Conservation (phyloP, 1,140 invertebrate species). For the Drosophila novamexicana region DNA sequence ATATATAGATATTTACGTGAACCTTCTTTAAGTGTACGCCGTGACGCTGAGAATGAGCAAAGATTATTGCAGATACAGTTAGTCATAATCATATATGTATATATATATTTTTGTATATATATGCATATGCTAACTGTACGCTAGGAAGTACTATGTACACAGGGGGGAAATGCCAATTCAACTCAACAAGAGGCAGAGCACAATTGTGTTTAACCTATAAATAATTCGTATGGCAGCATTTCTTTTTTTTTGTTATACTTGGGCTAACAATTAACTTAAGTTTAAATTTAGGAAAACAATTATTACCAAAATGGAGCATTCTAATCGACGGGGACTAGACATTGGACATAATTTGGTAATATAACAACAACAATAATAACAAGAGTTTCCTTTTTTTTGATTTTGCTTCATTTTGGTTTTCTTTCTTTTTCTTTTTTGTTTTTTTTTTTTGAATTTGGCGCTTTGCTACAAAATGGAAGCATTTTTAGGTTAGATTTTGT, state of each 20-base stretch:
- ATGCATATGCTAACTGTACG: slow-evolving; percentile 15
- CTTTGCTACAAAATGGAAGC: slow-evolving; percentile 76
- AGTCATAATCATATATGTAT: slow-evolving; percentile 6
- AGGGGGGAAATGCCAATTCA: not conserved
- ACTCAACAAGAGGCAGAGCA: not conserved
- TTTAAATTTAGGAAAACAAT: slow-evolving; percentile 13
- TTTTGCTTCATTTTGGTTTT: not conserved
- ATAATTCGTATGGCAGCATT: slow-evolving; percentile 31
- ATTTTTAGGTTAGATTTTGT: slow-evolving; percentile 15
- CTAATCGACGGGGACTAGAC: slow-evolving; percentile 25
- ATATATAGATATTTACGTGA: not conserved
- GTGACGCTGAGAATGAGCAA: slow-evolving; percentile 52
- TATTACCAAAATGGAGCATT: slow-evolving; percentile 13
- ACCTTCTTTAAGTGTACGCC: slow-evolving; percentile 1
- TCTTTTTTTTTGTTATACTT: not conserved
- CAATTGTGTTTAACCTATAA: slow-evolving; percentile 25
- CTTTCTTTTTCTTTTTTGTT: not conserved
- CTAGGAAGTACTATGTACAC: slow-evolving; percentile 41
- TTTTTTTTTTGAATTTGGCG: slow-evolving; percentile 14
- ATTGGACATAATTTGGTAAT: slow-evolving; percentile 46
- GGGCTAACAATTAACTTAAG: slow-evolving; percentile 58
- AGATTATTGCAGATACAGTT: slow-evolving; percentile 36
- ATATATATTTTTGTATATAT: slow-evolving; percentile 2
- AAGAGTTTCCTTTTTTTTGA: slow-evolving; percentile 38
- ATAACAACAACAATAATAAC: slow-evolving; percentile 63